Base-by-base conservation (phyloP, 2,888 invertebrate species). In the Scaptodrosophila latifasciaeformis region DNA sequence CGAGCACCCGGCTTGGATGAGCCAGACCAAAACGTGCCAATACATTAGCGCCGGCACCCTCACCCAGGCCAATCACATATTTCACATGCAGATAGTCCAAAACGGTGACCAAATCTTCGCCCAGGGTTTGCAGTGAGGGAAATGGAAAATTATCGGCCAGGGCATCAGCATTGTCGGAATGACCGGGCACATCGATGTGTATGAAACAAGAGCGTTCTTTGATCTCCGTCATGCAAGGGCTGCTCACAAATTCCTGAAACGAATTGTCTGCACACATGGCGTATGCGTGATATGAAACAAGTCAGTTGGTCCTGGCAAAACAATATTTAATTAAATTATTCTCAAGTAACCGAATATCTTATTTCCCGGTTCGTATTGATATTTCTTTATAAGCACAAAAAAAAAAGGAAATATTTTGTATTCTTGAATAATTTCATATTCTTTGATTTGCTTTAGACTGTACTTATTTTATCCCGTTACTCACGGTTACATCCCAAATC, bases 31-130 rank as follows among this genome's bases (percentile, higher is more conserved):
- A 95, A 60, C 96, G 90, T 2, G 94, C 93, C 49, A 95, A 87
- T 45, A 95, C 92, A 86, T 96, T 95, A 57, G 95, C 95, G 0
- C 95, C 95, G 1, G 95, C 95, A 1, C 96, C 96, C 82, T 95
- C 96, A 1, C 95, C 96, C 44, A 96, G 87, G 0, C 94, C 93
- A 47, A 96, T 92, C 9, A 94, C 94, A 82, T 94, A 92, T 72
- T 92, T 92, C 19, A 96, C 91, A 84, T 93, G 93, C 29, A 95
- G 89, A 81, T 93, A 92, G 84, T 95, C 94, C 80, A 95, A 86
- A 7, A 95, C 92, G 31, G 92, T 92, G 46, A 93, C 90, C 58
- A 96, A 87, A 82, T 94, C 94, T 82, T 94, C 94, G 39, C 94
- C 95, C 46, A 96, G 87, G 18, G 91, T 90, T 87, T 94, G 94